Base-by-base conservation (phyloP, 37 sponge, comb jelly and placozoan species). In the Tethya wilhelma region DNA sequence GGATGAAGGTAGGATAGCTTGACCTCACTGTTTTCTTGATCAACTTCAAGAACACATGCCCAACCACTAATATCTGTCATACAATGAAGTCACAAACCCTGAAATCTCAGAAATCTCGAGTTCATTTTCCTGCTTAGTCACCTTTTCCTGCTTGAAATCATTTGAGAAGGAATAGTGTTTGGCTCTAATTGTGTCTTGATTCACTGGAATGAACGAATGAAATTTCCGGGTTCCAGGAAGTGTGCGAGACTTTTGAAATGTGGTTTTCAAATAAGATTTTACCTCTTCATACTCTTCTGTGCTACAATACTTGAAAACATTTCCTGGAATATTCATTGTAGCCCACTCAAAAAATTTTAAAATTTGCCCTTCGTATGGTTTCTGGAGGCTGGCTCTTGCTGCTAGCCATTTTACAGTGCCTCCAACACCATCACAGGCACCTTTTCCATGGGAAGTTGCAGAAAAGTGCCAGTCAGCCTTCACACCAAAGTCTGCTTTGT, bases 401-500 rank as follows among this genome's bases (percentile, higher is more conserved):
- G 83, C 74, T 4, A 74, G 45, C 20, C 74, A 20, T 44, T 82
- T 82, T 58, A 82, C 64, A 38, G 83, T 73, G 22, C 83, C 83
- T 71, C 83, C 83, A 2, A 82, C 46, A 73, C 83, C 83, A n/a
- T n/a, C n/a, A n/a, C n/a, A n/a, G n/a, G n/a, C n/a, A n/a, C n/a
- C n/a, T n/a, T n/a, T n/a, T n/a, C n/a, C n/a, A n/a, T n/a, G n/a
- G n/a, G n/a, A n/a, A n/a, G n/a, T n/a, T n/a, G n/a, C n/a, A n/a
- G n/a, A n/a, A n/a, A n/a, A n/a, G n/a, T n/a, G n/a, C n/a, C n/a
- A n/a, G n/a, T n/a, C n/a, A n/a, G n/a, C 88, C 32, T 34, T 29
- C 40, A 81, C 45, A n/a, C 88, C 88, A 60, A 88, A 88, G 57
- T 88, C 82, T 57, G 29, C 59, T 34, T 76, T 34, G 53, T 88